Evolutionary conservation across 2,888 invertebrate genomes (phyloP).

Genomic region (Abscondita cerata): DNA sequence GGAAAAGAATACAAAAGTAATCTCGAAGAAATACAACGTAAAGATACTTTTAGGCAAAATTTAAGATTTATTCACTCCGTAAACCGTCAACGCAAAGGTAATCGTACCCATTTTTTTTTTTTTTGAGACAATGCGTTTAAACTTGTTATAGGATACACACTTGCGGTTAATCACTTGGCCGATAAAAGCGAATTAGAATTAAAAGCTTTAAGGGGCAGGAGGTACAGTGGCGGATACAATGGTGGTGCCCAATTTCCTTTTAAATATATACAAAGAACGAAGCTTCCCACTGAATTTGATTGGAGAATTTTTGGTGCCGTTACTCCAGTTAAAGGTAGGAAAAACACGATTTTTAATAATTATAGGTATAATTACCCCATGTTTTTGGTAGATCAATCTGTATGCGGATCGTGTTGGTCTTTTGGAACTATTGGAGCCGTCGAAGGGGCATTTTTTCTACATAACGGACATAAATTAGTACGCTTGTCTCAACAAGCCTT

Average conservation of each 20-base stretch:
- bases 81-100: constrained; percentile 53
- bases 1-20: constrained; percentile 69
- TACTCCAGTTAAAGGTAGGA: constrained; percentile 86
- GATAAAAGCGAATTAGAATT: constrained; percentile 83
- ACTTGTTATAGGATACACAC: constrained; percentile 66
- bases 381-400: constrained; percentile 82
- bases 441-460: constrained; percentile 89
- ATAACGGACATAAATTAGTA: constrained; percentile 79
- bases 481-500: constrained; percentile 92
- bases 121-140: no score
- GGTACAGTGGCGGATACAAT: constrained; percentile 69
- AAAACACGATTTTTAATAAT: constrained; percentile 1
- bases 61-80: constrained; percentile 65
- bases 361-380: no score
- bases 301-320: constrained; percentile 94
- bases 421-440: constrained; percentile 94
- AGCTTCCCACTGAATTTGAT: constrained; percentile 79
- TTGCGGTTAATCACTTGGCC: constrained; percentile 87
- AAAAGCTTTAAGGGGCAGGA: constrained; percentile 74
- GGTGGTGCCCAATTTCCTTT: constrained; percentile 85
- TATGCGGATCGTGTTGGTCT: constrained; percentile 97
- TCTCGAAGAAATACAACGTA: constrained; percentile 72
- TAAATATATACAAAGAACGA: constrained; percentile 60
- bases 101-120: not conserved
- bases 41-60: constrained; percentile 87